Evolutionary conservation across 2,797 vertebrate genomes (phyloP).

Genomic region (Thripadectes ignobilis): DNA sequence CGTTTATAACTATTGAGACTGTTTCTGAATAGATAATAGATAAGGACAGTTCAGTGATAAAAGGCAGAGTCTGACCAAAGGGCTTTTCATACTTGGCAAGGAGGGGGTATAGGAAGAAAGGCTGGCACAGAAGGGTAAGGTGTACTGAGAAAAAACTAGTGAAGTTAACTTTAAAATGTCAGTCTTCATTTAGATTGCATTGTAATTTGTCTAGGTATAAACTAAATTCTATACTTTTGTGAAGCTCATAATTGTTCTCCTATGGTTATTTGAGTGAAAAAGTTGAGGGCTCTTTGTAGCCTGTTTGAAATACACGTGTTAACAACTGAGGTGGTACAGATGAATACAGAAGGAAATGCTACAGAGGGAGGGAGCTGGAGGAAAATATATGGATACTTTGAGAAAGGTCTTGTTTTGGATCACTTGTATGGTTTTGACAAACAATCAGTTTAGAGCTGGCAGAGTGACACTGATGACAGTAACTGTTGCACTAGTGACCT

Average conservation of each 20-base stretch:
- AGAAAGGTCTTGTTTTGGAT: background rate
- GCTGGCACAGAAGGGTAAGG: background rate
- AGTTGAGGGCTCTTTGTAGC: background rate
- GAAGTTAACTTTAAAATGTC: background rate
- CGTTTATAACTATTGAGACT: background rate
- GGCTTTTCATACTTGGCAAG: background rate
- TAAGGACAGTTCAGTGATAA: background rate
- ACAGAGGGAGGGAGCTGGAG: background rate
- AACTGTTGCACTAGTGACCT: background rate
- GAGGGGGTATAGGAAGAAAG: background rate
- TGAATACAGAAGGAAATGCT: background rate
- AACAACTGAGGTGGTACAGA: background rate
- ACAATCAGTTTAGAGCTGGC: background rate
- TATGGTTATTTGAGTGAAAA: background rate
- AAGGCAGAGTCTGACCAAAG: background rate
- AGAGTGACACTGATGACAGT: background rate
- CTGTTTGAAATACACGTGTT: background rate
- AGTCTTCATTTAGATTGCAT: background rate
- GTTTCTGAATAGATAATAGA: background rate
- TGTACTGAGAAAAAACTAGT: background rate
- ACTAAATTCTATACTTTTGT: background rate
- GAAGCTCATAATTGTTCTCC: background rate
- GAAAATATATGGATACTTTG: background rate
- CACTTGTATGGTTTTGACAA: background rate
- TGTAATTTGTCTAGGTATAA: background rate